These are phyloP conservation scores for Arctocebus calabarensis DNA, from an alignment of 2,797 vertebrate species.

Conservation along the genomic window DNA sequence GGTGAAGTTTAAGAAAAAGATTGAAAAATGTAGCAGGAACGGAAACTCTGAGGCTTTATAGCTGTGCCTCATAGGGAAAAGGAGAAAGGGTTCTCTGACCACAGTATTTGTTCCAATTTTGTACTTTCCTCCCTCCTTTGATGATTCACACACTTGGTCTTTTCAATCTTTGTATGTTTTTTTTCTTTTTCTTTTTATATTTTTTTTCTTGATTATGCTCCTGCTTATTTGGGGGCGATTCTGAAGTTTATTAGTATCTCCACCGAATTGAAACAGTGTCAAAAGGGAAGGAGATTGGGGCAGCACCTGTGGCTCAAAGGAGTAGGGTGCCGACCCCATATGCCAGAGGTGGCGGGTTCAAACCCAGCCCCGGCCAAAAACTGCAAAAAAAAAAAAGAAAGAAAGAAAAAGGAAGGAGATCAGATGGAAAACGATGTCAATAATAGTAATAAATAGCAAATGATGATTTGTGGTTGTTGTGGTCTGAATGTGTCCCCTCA, in stretches of 20 bases:
- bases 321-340: too few relatives aligned
- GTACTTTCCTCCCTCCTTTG: neutral
- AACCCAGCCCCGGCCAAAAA: too few relatives aligned
- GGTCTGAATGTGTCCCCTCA: neutral
- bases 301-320: too few relatives aligned
- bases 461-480: neutral
- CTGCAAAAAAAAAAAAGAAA: too few relatives aligned
- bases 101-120: fast-evolving
- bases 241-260: neutral
- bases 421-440: neutral
- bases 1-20: neutral
- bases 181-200: neutral
- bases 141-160: neutral
- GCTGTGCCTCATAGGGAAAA: neutral
- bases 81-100: neutral
- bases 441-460: neutral
- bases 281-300: neutral
- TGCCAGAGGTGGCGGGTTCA: too few relatives aligned
- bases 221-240: neutral
- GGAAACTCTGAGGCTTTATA: fast-evolving
- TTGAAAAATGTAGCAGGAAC: neutral
- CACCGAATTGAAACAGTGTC: neutral
- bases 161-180: neutral
- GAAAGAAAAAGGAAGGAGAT: neutral
- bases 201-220: neutral